These are phyloP conservation scores for Xenops minutus DNA, from an alignment of 2,797 vertebrate species.

Conservation along the genomic window DNA sequence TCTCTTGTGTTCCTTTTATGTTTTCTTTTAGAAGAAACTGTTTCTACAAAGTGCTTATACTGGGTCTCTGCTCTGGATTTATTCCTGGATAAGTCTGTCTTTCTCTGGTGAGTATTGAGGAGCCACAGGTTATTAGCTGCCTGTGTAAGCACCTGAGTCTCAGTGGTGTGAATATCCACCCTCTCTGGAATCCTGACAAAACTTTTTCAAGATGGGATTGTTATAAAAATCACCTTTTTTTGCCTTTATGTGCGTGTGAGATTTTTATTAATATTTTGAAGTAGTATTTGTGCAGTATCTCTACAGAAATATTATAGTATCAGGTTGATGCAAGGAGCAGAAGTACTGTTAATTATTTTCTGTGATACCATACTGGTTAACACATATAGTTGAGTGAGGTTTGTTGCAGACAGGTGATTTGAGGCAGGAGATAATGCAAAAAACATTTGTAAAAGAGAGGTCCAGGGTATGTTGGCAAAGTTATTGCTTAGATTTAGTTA, in stretches of 20 bases:
- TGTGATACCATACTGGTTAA: background rate
- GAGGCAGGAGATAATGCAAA: background rate
- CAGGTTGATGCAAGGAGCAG: background rate
- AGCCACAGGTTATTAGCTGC: background rate
- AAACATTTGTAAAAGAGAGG: background rate
- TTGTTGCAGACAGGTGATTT: background rate
- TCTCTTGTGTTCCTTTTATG: background rate
- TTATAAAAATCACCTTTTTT: background rate
- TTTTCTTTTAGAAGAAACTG: background rate
- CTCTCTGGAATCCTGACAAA: background rate
- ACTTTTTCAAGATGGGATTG: background rate
- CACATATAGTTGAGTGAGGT: background rate
- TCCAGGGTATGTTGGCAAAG: background rate
- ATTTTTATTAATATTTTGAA: background rate
- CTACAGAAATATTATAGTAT: background rate
- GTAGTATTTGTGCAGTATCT: background rate
- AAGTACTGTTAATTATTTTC: background rate
- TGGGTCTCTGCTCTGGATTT: background rate
- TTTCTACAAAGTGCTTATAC: background rate
- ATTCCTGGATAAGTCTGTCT: background rate
- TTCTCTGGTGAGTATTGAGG: background rate
- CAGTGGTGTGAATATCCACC: background rate
- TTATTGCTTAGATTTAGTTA: background rate
- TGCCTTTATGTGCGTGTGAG: fast-evolving
- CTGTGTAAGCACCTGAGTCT: background rate